Conservation (phyloP, 2,797 vertebrate species). For the Sebastes taczanowskii region DNA sequence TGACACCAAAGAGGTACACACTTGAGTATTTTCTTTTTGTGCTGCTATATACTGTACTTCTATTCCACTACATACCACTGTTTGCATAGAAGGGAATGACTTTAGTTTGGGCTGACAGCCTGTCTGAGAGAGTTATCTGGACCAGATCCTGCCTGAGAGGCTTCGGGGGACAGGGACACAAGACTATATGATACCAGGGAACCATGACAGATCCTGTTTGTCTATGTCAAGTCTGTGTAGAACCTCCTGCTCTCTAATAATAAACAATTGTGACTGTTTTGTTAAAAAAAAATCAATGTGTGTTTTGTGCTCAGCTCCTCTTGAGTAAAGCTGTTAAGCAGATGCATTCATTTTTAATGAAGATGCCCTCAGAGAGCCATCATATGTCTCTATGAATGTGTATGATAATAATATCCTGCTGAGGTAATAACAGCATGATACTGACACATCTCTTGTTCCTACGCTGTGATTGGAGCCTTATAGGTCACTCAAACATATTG, state of each 20-base stretch:
- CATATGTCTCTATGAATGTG: neutral
- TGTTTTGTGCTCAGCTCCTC: neutral
- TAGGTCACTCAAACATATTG: neutral
- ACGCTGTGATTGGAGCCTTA: neutral
- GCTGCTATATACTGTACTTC: too few relatives aligned
- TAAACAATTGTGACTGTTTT: neutral
- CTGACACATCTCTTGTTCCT: neutral
- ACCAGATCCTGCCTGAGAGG: too few relatives aligned
- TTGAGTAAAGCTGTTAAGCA: constrained; percentile 7
- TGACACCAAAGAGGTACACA: too few relatives aligned
- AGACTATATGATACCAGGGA: too few relatives aligned
- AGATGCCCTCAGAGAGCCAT: constrained; percentile 35
- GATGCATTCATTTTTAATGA: constrained; percentile 36
- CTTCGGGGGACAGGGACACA: too few relatives aligned
- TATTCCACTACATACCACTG: too few relatives aligned
- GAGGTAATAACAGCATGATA: neutral
- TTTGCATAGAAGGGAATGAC: too few relatives aligned
- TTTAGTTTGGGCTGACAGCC: too few relatives aligned
- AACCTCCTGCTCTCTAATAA: neutral
- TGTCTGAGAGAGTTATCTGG: too few relatives aligned
- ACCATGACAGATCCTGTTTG: too few relatives aligned
- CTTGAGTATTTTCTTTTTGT: too few relatives aligned
- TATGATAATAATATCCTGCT: neutral
- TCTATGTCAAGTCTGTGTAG: neutral
- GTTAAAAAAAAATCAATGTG: neutral